A percentile compares a stretch with the other conserved stretches of the same genome.
These are phyloP conservation scores for Netelia melanura DNA, from an alignment of 2,888 invertebrate genomes.

Conservation along the genomic window DNA sequence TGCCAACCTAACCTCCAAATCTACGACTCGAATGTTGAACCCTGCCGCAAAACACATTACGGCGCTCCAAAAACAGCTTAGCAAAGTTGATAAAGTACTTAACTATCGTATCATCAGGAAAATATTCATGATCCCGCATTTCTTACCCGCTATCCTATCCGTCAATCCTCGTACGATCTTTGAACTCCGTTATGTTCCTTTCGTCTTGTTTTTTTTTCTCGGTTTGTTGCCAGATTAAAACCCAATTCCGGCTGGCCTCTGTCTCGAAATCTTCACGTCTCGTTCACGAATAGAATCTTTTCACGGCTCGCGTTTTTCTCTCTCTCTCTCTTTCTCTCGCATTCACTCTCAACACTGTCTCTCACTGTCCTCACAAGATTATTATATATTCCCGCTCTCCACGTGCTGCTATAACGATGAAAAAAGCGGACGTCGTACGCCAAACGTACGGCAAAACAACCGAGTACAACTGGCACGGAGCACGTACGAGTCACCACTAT, in stretches of 20 bases:
- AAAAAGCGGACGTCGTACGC: slow-evolving; percentile 44
- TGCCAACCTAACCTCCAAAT: slow-evolving; percentile 80
- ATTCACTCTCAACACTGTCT: slow-evolving; percentile 16
- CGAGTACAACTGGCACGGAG: slow-evolving; percentile 49
- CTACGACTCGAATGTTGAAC: slow-evolving; percentile 16
- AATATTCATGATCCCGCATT: not conserved
- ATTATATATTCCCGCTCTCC: slow-evolving; percentile 53
- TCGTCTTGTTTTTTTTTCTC: slow-evolving; percentile 31
- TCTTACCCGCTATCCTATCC: slow-evolving; percentile 55
- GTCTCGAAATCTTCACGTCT: not conserved
- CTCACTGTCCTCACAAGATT: not conserved
- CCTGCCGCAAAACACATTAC: not conserved
- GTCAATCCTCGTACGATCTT: slow-evolving; percentile 52
- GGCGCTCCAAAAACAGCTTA: not conserved
- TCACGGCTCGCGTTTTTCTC: not conserved
- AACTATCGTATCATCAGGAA: not conserved
- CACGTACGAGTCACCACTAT: slow-evolving; percentile 72
- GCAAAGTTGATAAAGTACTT: not conserved
- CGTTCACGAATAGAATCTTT: not conserved
- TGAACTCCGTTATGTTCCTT: slow-evolving; percentile 41
- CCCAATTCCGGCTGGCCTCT: not conserved
- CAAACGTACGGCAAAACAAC: slow-evolving; percentile 55
- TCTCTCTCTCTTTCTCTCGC: slow-evolving; percentile 6
- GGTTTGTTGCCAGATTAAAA: not conserved
- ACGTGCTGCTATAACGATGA: slow-evolving; percentile 28